Evolutionary conservation across 2,797 vertebrate species (phyloP).

Genomic region (Tarsius wallacei): DNA sequence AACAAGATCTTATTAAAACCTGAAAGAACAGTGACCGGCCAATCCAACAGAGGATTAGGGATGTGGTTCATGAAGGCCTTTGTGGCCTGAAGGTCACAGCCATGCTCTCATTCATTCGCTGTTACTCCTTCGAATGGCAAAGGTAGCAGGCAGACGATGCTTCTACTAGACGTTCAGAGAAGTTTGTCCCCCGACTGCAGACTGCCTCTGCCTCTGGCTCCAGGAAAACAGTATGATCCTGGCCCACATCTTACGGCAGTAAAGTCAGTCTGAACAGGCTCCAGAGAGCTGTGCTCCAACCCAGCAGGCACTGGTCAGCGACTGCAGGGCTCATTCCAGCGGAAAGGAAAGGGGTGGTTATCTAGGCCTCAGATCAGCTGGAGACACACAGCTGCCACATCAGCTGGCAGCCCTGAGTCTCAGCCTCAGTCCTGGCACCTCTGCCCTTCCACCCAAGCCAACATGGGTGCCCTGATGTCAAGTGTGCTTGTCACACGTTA

Average conservation of each 20-base stretch:
- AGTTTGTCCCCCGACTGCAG: conserved; percentile 87
- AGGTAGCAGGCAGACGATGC: conserved; percentile 88
- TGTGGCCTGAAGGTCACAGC: conserved; percentile 80
- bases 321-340: conserved; percentile 89
- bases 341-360: conserved; percentile 92
- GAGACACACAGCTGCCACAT: conserved; percentile 88
- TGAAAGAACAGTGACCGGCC: conserved; percentile 82
- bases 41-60: conserved; percentile 90
- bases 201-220: conserved; percentile 90
- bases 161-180: conserved; percentile 85
- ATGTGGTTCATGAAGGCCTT: conserved; percentile 87
- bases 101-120: background rate
- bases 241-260: conserved; percentile 86
- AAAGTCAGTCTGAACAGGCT: conserved; percentile 89
- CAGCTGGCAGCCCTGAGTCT: conserved; percentile 88
- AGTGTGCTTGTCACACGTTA: conserved; percentile 67
- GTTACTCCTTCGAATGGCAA: conserved; percentile 91
- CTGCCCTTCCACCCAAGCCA: conserved; percentile 83
- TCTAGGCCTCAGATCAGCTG: conserved; percentile 91
- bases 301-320: conserved; percentile 89
- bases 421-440: no score
- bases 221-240: conserved; percentile 89
- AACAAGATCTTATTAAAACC: conserved; percentile 1
- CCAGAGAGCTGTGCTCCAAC: conserved; percentile 90
- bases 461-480: conserved; percentile 84